Conservation (phyloP, 2,113 vertebrate species). For the Gorsachius goisagi region DNA sequence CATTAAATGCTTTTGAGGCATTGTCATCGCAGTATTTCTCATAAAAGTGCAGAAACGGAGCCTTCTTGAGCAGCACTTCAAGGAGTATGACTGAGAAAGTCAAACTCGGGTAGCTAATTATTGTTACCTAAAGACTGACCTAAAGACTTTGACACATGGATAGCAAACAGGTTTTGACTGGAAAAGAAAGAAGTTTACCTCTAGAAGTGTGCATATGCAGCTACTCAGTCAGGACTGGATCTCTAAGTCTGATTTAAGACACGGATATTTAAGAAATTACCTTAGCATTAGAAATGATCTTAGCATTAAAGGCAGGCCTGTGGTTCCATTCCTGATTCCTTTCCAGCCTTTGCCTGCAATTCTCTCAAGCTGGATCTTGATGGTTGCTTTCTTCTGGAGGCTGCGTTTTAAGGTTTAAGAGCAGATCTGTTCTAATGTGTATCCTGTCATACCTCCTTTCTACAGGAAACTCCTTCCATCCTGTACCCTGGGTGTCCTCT, state of each 20-base stretch:
- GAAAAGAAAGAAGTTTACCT: too few relatives aligned
- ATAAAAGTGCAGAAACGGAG: background rate
- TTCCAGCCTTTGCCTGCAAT: background rate
- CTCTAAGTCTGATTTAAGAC: background rate
- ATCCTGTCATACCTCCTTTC: background rate
- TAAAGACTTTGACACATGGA: fast-evolving
- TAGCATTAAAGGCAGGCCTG: background rate
- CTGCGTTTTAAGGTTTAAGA: background rate
- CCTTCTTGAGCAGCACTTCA: background rate
- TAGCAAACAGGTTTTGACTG: background rate
- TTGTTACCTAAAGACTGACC: background rate
- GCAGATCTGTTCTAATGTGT: background rate
- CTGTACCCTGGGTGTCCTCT: background rate
- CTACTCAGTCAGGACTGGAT: background rate
- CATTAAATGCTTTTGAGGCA: background rate
- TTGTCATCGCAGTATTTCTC: background rate
- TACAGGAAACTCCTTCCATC: background rate
- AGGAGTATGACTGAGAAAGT: background rate
- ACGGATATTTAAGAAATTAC: background rate
- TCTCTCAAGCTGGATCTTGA: background rate
- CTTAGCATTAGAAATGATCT: background rate
- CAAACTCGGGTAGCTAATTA: background rate
- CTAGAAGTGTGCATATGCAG: background rate
- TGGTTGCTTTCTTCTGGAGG: background rate
- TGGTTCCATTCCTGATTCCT: background rate